These are phyloP conservation scores for Neoascia interrupta DNA, from an alignment of 2,888 invertebrate species.

Conservation along the genomic window DNA sequence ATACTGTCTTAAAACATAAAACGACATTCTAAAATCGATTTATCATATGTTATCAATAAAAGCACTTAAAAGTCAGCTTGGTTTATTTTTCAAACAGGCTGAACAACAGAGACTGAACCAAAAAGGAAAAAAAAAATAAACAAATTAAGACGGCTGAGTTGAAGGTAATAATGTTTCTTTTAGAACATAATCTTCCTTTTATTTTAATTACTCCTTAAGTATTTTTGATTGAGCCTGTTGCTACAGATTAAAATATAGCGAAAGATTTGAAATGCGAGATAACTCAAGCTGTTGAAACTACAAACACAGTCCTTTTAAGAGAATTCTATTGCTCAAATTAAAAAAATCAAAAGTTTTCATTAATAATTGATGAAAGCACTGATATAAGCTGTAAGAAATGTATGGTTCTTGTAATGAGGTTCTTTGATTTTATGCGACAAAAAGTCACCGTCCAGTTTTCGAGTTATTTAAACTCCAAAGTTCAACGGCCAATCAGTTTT, in stretches of 20 bases:
- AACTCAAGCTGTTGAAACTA: slow-evolving; percentile 8
- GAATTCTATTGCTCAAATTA: not conserved
- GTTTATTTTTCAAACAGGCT: no score
- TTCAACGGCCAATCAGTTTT: slow-evolving; percentile 26
- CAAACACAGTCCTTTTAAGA: not conserved
- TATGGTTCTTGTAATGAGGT: slow-evolving; percentile 38
- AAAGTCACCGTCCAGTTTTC: slow-evolving; percentile 33
- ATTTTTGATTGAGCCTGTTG: slow-evolving; percentile 12
- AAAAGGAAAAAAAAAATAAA: not conserved
- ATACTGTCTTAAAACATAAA: no score
- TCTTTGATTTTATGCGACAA: slow-evolving; percentile 14
- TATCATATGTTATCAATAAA: no score
- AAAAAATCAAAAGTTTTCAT: slow-evolving; percentile 34
- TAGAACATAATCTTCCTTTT: slow-evolving; percentile 21
- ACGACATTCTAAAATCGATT: no score
- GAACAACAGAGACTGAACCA: not conserved
- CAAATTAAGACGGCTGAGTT: no score
- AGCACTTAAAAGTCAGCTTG: no score
- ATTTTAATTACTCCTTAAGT: not conserved
- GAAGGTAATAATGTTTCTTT: not conserved
- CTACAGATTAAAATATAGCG: not conserved
- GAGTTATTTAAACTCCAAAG: slow-evolving; percentile 20
- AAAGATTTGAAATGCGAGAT: slow-evolving; percentile 7
- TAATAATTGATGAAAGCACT: slow-evolving; percentile 52
- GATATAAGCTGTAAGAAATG: no score